phyloP scores from a whole-genome alignment of 2,113 vertebrate genomes.

The Coptodon bakossiorum region DNA sequence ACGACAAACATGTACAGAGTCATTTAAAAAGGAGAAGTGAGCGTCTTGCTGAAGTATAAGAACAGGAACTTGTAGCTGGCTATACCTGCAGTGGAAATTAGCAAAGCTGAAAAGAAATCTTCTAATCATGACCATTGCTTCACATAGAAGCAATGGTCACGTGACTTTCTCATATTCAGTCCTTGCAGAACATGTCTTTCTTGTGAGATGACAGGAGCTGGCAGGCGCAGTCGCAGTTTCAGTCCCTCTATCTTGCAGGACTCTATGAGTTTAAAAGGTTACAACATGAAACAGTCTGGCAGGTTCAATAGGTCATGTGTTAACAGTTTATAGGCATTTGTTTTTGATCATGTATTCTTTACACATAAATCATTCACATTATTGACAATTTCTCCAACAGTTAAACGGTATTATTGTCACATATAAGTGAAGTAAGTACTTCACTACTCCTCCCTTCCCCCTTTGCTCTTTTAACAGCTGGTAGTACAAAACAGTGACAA shows the following conservation, averaged over 20 bases:
- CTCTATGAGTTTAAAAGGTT: neutral
- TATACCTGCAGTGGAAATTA: neutral
- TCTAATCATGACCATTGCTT: neutral
- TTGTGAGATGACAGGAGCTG: neutral
- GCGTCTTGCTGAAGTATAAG: neutral
- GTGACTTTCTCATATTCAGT: neutral
- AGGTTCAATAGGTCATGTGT: neutral
- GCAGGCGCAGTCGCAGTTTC: rapidly evolving
- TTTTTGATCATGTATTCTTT: neutral
- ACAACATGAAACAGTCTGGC: neutral
- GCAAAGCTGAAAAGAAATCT: neutral
- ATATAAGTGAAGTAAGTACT: too few species aligned
- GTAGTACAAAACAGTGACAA: too few species aligned
- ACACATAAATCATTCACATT: too few species aligned
- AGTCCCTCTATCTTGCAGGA: neutral
- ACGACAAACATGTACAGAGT: too few species aligned
- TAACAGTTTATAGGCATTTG: neutral
- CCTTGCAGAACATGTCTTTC: neutral
- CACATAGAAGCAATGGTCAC: neutral
- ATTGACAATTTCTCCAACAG: too few species aligned
- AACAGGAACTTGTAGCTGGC: neutral
- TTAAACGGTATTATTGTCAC: too few species aligned
- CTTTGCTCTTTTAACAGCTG: too few species aligned
- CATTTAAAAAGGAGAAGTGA: too few species aligned
- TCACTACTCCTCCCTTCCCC: too few species aligned